Conservation (phyloP, 1,140 invertebrate species). For the Andrena cerasifolii region DNA sequence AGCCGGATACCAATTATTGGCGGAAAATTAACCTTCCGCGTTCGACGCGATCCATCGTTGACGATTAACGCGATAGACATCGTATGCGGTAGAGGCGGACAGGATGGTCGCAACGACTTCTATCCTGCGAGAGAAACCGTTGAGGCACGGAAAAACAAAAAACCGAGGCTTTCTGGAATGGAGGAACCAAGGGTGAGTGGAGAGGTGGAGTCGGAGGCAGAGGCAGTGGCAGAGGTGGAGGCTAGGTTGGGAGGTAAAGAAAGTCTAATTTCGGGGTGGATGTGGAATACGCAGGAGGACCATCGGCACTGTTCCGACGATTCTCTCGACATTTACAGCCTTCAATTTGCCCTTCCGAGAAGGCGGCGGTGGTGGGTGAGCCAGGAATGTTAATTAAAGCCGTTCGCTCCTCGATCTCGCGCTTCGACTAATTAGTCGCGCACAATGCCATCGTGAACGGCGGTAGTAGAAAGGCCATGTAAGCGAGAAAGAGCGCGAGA, state of each 20-base stretch:
- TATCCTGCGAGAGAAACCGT: no score
- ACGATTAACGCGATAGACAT: conserved; percentile 59
- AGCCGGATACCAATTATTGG: conserved; percentile 79
- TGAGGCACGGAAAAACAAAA: no score
- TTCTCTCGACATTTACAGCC: conserved; percentile 79
- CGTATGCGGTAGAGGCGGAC: conserved; percentile 1
- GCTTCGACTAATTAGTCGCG: conserved; percentile 81
- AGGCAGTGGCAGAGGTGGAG: no score
- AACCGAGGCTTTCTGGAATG: no score
- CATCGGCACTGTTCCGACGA: conserved; percentile 64
- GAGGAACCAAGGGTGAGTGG: no score
- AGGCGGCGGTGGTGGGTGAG: conserved; percentile 73
- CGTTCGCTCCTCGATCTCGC: conserved; percentile 80
- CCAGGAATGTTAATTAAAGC: conserved; percentile 82
- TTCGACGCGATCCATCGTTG: conserved; percentile 62
- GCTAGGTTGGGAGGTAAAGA: conserved; percentile 28
- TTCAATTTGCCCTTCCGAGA: conserved; percentile 79
- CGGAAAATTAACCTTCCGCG: conserved; percentile 77
- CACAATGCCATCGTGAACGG: conserved; percentile 76
- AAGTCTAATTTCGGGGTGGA: conserved; percentile 59
- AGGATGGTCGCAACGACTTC: neutral
- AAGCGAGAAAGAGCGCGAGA: conserved; percentile 49
- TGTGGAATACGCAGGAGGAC: conserved; percentile 39
- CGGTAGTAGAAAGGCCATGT: conserved; percentile 54
- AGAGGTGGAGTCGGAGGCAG: no score